A percentile compares a stretch with the other conserved stretches of the same genome.
phyloP scores from a whole-genome alignment of 2,888 invertebrate genomes.

The Chaitophorus viminalis region DNA sequence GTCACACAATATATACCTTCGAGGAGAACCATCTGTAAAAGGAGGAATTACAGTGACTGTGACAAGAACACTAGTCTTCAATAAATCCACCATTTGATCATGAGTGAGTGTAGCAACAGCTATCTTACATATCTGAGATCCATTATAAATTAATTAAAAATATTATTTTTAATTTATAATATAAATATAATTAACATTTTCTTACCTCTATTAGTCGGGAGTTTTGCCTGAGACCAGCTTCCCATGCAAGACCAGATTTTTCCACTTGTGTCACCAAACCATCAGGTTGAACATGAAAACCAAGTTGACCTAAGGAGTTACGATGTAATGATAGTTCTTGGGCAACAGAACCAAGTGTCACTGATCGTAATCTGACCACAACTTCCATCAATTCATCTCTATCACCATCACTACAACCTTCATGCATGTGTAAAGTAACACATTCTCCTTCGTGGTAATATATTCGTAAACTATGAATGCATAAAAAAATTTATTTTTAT shows the following conservation, averaged over 20 bases:
- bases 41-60: slow-evolving; percentile 85
- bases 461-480: slow-evolving; percentile 74
- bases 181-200: background rate
- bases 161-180: background rate
- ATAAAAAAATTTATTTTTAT: slow-evolving; percentile 2
- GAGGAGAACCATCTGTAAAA: slow-evolving; percentile 75
- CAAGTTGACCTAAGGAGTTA: slow-evolving; percentile 82
- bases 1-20: slow-evolving; percentile 68
- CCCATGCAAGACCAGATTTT: slow-evolving; percentile 76
- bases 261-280: slow-evolving; percentile 96
- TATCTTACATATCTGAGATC: slow-evolving; percentile 78
- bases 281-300: slow-evolving; percentile 91
- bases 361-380: slow-evolving; percentile 80
- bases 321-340: slow-evolving; percentile 84
- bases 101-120: slow-evolving; percentile 89
- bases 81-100: slow-evolving; percentile 91
- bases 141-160: background rate
- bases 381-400: slow-evolving; percentile 79
- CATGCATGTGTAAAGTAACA: slow-evolving; percentile 80
- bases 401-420: slow-evolving; percentile 71
- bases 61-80: slow-evolving; percentile 89
- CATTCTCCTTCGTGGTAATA: slow-evolving; percentile 96
- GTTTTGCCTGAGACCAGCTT: slow-evolving; percentile 89
- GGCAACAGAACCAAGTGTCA: slow-evolving; percentile 81
- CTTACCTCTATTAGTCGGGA: slow-evolving; percentile 84